Evolutionary conservation across 2,888 invertebrate species (phyloP).

Genomic region (Diplolepis rosae): DNA sequence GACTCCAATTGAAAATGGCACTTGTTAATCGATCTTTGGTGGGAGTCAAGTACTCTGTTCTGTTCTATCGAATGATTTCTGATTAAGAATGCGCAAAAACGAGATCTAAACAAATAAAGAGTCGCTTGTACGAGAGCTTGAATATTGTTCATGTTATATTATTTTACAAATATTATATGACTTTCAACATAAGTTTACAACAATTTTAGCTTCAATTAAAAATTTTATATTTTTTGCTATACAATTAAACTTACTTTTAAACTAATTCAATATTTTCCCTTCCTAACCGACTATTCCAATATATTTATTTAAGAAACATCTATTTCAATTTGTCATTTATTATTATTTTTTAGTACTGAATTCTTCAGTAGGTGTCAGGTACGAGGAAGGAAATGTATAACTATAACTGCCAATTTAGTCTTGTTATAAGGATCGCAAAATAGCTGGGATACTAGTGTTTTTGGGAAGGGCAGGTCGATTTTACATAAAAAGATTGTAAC

Average conservation of each 20-base stretch:
- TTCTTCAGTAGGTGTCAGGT: too few species aligned
- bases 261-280: too few species aligned
- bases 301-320: too few species aligned
- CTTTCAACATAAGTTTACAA: too few species aligned
- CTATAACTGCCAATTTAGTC: slow-evolving; percentile 12
- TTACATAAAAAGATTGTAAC: slow-evolving; percentile 27
- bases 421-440: background rate
- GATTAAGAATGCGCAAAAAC: slow-evolving; percentile 13
- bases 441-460: background rate
- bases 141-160: background rate
- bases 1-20: slow-evolving; percentile 15
- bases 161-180: too few species aligned
- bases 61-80: background rate
- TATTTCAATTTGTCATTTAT: too few species aligned
- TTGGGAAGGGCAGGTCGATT: background rate
- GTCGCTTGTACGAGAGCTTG: background rate
- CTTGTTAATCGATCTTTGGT: slow-evolving; percentile 16
- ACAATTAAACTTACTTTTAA: too few species aligned
- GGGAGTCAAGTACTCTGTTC: slow-evolving; percentile 11
- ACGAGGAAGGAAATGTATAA: background rate
- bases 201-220: too few species aligned
- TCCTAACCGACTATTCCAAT: too few species aligned
- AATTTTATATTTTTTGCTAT: too few species aligned
- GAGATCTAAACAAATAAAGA: slow-evolving; percentile 6
- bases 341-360: too few species aligned